Evolutionary conservation across 1,140 invertebrate species (phyloP).

Genomic region (Polyergus mexicanus): DNA sequence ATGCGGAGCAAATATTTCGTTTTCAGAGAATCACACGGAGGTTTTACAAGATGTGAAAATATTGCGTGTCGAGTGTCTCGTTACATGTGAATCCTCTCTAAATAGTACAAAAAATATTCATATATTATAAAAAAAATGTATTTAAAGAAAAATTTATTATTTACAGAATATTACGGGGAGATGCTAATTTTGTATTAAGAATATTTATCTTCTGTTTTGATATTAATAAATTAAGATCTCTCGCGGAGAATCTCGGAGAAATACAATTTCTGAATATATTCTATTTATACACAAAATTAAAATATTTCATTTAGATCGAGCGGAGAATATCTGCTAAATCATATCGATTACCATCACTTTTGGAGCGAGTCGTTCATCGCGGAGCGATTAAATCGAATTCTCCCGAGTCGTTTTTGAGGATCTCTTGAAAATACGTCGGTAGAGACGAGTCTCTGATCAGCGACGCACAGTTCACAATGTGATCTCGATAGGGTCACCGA

Average conservation of each 20-base stretch:
- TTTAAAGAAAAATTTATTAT: background rate
- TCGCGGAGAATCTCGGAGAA: background rate
- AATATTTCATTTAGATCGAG: constrained; percentile 38
- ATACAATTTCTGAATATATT: background rate
- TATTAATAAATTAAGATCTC: background rate
- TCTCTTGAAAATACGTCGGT: background rate
- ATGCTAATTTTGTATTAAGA: background rate
- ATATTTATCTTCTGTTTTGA: background rate
- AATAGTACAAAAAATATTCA: constrained; percentile 26
- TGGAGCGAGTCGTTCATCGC: constrained; percentile 33
- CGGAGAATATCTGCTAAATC: background rate
- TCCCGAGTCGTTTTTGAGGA: constrained; percentile 1
- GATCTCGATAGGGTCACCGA: constrained; percentile 4
- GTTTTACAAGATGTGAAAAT: background rate
- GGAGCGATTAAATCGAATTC: constrained; percentile 22
- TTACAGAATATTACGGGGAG: background rate
- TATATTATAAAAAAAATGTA: background rate
- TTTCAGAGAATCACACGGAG: background rate
- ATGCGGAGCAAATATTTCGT: constrained; percentile 5
- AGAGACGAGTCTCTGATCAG: background rate
- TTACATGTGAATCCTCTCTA: constrained; percentile 24
- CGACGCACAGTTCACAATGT: constrained; percentile 33
- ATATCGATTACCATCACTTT: constrained; percentile 39
- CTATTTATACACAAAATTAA: background rate
- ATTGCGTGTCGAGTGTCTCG: background rate